Conservation (phyloP, 2,113 vertebrate species). For the Rhinolophus ferrumequinum region DNA sequence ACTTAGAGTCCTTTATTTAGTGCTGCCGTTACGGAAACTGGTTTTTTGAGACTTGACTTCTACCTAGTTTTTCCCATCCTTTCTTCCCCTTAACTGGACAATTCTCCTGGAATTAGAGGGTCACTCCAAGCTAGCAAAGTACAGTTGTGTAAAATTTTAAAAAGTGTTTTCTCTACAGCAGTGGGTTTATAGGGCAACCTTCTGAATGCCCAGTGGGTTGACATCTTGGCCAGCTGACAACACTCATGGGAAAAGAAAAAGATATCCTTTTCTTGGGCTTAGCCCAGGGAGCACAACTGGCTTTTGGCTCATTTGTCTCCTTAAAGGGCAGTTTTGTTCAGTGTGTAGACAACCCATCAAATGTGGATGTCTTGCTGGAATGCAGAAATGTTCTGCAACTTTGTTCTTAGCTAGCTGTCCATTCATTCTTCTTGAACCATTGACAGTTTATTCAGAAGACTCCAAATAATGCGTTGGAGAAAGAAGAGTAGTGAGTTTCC, state of each 20-base stretch:
- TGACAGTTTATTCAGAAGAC: neutral
- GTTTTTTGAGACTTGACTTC: neutral
- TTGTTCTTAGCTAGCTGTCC: neutral
- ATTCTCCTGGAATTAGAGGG: neutral
- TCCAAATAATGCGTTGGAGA: neutral
- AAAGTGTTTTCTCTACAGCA: neutral
- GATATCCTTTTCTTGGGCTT: neutral
- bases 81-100: neutral
- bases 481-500: neutral
- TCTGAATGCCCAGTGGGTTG: neutral
- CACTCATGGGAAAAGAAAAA: neutral
- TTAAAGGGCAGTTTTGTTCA: neutral
- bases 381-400: rapidly evolving
- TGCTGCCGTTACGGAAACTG: neutral
- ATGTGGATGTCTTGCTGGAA: neutral
- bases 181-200: neutral
- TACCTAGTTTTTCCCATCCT: neutral
- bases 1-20: neutral
- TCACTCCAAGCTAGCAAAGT: neutral
- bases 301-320: neutral
- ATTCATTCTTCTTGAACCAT: neutral
- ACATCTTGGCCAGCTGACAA: neutral
- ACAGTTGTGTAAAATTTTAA: neutral
- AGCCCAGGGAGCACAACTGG: neutral
- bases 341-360: neutral